Percentiles rank a stretch among this genome's conserved stretches.
Conservation (phyloP, 1,140 invertebrate genomes). For the Drosophila biarmipes region DNA sequence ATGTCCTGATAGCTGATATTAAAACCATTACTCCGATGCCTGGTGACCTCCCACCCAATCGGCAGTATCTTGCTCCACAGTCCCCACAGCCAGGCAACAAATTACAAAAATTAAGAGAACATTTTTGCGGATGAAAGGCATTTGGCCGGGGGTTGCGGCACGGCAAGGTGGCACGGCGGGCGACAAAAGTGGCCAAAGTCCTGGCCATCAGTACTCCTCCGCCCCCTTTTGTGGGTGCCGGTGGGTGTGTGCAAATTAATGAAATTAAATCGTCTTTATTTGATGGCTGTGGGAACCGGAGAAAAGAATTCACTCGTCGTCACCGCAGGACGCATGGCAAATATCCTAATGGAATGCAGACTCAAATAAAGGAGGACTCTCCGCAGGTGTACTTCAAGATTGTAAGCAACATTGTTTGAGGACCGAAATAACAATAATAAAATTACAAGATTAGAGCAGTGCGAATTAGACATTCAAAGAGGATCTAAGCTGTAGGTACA, state of each 20-base stretch:
- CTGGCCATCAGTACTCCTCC: background rate
- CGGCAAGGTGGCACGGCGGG: background rate
- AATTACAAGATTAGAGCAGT: conserved; percentile 4
- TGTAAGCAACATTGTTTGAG: conserved; percentile 27
- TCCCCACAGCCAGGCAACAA: conserved; percentile 50
- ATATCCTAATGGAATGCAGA: conserved; percentile 37
- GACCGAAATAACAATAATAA: conserved; percentile 19
- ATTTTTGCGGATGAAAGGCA: conserved; percentile 57
- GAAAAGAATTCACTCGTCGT: conserved; percentile 20
- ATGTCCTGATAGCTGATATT: conserved; percentile 52
- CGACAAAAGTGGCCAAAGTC: conserved; percentile 23
- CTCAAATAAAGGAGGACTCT: conserved; percentile 12
- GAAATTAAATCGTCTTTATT: conserved; percentile 78
- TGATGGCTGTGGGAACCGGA: conserved; percentile 47
- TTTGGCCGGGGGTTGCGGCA: background rate
- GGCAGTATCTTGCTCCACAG: background rate
- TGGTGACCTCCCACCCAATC: background rate
- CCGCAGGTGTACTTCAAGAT: conserved; percentile 17
- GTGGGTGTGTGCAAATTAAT: conserved; percentile 68
- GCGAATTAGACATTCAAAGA: background rate
- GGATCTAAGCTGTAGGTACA: background rate
- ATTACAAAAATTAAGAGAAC: conserved; percentile 76
- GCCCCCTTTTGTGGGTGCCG: conserved; percentile 18
- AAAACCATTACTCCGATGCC: conserved; percentile 41
- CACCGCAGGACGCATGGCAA: conserved; percentile 33